These are phyloP conservation scores for Bombus sibiricus DNA, from an alignment of 1,140 invertebrate species.

Conservation along the genomic window DNA sequence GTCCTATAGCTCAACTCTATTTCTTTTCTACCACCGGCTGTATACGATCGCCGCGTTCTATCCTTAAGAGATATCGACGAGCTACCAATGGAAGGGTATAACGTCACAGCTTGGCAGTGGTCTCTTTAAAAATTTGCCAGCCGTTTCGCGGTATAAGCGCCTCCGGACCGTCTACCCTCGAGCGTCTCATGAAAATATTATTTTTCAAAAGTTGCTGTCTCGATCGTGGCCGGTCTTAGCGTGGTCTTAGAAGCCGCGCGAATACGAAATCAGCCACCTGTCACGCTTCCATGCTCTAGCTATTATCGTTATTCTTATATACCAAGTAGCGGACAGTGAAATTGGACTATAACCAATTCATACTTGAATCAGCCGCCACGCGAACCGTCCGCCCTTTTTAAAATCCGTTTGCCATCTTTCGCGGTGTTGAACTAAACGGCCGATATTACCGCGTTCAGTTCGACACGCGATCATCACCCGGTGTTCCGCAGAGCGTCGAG, in stretches of 20 bases:
- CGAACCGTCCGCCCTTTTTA: neutral
- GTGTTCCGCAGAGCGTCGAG: neutral
- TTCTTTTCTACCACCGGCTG: neutral
- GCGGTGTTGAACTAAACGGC: neutral
- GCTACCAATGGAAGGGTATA: neutral
- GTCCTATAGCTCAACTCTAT: neutral
- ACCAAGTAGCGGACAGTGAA: too few species aligned
- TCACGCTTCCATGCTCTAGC: conserved; percentile 64
- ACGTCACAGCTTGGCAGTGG: neutral
- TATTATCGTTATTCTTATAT: conserved; percentile 31
- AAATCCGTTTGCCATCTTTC: neutral
- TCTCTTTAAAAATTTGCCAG: conserved; percentile 40
- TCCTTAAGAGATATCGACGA: neutral
- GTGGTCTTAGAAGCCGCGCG: neutral
- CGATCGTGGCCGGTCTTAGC: neutral
- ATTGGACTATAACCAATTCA: too few species aligned
- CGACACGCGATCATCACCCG: neutral
- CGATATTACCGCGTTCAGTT: neutral
- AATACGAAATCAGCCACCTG: conserved; percentile 60
- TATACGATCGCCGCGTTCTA: neutral
- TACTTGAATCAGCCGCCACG: neutral
- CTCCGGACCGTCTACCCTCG: neutral
- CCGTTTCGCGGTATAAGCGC: neutral
- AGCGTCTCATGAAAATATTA: conserved; percentile 58
- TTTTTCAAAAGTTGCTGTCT: conserved; percentile 49